These are phyloP conservation scores for Schizaphis graminum DNA, from an alignment of 2,888 invertebrate species.

Conservation along the genomic window DNA sequence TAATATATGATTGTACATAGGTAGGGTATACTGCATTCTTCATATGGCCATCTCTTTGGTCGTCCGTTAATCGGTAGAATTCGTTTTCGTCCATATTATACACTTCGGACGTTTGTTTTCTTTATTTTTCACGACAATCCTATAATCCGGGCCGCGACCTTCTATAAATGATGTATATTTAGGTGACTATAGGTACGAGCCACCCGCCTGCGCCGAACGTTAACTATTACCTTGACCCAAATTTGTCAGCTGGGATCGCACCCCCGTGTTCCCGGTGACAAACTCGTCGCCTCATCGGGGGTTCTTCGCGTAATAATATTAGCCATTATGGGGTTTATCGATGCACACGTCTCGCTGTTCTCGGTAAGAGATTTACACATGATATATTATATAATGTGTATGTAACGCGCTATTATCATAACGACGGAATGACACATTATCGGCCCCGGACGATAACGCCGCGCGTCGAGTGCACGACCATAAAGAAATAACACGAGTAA, in stretches of 20 bases:
- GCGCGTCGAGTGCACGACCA: slow-evolving; percentile 45
- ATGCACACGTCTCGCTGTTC: slow-evolving; percentile 28
- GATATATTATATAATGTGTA: not conserved
- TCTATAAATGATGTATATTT: not conserved
- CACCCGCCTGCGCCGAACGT: not conserved
- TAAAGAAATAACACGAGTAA: slow-evolving; percentile 53
- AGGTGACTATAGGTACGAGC: not conserved
- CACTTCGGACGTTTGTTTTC: not conserved
- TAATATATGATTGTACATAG: not conserved
- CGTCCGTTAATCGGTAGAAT: not conserved
- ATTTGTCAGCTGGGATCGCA: slow-evolving; percentile 36
- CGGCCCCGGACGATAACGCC: slow-evolving; percentile 18
- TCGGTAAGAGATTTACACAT: not conserved
- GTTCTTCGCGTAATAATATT: slow-evolving; percentile 29
- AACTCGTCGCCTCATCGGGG: slow-evolving; percentile 50
- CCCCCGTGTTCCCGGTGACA: slow-evolving; percentile 30
- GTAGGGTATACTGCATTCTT: not conserved
- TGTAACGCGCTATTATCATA: not conserved
- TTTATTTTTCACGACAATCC: slow-evolving; percentile 10
- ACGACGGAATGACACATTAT: slow-evolving; percentile 7
- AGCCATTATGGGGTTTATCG: not conserved
- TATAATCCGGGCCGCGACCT: not conserved
- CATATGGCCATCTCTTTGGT: not conserved
- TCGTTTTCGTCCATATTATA: not conserved
- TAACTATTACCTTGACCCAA: slow-evolving; percentile 48